These are phyloP conservation scores for Athalia cordata DNA, from an alignment of 2,888 invertebrate genomes.

Conservation along the genomic window DNA sequence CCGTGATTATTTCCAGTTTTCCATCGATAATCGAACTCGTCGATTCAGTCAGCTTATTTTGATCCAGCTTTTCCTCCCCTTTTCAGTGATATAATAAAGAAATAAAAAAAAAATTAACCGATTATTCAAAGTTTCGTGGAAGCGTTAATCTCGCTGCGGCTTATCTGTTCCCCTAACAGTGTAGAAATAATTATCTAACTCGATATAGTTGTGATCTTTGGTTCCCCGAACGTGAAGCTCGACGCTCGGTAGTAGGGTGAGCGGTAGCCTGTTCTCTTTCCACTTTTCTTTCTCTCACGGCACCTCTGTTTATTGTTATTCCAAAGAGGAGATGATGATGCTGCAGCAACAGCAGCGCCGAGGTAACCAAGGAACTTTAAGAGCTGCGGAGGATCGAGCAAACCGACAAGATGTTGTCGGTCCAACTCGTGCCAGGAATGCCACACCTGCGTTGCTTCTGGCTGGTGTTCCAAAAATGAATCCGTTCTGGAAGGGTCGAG, in stretches of 20 bases:
- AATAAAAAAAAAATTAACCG: no score
- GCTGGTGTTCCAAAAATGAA: slow-evolving; percentile 13
- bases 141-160: no score
- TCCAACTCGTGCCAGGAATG: slow-evolving; percentile 49
- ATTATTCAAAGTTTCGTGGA: no score
- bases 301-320: slow-evolving; percentile 21
- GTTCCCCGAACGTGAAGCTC: no score
- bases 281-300: slow-evolving; percentile 1
- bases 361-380: slow-evolving; percentile 10
- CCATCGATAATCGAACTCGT: no score
- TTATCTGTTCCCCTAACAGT: no score
- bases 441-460: slow-evolving; percentile 47
- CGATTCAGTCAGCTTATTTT: no score
- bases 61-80: no score
- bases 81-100: no score
- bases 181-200: no score
- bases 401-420: slow-evolving; percentile 46
- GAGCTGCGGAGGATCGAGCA: slow-evolving; percentile 13
- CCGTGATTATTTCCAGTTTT: no score
- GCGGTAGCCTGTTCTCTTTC: background rate
- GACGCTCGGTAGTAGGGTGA: background rate
- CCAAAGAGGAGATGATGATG: background rate
- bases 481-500: slow-evolving; percentile 43
- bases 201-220: no score
- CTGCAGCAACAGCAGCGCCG: background rate